These are phyloP conservation scores for Galbula dea DNA, from an alignment of 2,113 vertebrate species.

Conservation along the genomic window DNA sequence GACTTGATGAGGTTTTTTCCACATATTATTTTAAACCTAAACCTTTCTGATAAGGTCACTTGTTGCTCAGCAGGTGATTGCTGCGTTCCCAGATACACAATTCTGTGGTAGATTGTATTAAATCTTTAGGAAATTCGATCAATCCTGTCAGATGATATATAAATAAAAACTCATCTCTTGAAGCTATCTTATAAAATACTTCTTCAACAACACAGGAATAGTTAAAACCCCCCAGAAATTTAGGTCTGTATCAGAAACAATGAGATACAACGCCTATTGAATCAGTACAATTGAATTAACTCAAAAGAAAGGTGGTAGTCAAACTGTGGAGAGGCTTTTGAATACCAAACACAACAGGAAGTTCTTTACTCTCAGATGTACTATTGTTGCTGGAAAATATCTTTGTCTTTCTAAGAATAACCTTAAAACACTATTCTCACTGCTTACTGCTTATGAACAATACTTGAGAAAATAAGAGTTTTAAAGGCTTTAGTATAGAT, in stretches of 20 bases:
- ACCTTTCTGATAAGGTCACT: neutral
- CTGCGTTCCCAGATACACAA: neutral
- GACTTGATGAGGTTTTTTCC: accelerated
- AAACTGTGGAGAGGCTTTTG: neutral
- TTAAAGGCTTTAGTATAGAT: neutral
- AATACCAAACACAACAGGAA: neutral
- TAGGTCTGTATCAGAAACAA: accelerated
- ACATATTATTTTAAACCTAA: neutral
- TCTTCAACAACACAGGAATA: neutral
- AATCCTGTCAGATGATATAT: neutral
- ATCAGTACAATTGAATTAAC: neutral
- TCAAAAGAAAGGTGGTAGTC: neutral
- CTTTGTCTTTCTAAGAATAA: slow-evolving; percentile 5
- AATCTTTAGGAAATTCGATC: neutral
- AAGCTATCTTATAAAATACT: neutral
- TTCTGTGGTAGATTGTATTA: neutral
- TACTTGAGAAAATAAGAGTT: neutral
- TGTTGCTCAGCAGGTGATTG: neutral
- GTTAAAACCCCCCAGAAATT: neutral
- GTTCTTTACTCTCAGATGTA: neutral
- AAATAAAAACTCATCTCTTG: neutral
- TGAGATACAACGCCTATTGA: neutral
- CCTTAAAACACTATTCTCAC: neutral
- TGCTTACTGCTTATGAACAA: neutral
- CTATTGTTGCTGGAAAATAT: neutral